Percentiles rank a stretch among this genome's conserved stretches.
Conservation (phyloP, 2,797 vertebrate genomes). For the Siniperca undulata region DNA sequence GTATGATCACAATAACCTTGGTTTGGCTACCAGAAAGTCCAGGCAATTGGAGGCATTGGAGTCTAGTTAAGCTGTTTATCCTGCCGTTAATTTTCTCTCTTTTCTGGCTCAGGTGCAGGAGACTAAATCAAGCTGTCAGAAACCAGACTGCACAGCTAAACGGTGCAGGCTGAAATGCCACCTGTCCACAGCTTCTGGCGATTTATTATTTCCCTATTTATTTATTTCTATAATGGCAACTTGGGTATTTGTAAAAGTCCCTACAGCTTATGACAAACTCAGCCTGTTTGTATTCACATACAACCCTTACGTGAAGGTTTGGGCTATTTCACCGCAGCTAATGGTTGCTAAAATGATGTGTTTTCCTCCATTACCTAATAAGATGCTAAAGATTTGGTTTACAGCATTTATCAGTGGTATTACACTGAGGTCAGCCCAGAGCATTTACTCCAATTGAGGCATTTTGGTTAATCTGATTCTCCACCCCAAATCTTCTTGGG, state of each 20-base stretch:
- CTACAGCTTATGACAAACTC: slow-evolving; percentile 38
- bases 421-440: slow-evolving; percentile 58
- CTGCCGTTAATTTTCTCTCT: slow-evolving; percentile 65
- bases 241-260: slow-evolving; percentile 66
- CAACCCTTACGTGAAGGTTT: not conserved
- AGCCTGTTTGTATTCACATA: slow-evolving; percentile 16
- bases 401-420: slow-evolving; percentile 67
- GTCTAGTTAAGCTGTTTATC: slow-evolving; percentile 67
- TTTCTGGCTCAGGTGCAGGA: slow-evolving; percentile 73
- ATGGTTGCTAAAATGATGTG: slow-evolving; percentile 42
- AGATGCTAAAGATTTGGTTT: slow-evolving; percentile 69
- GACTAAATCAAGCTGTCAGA: slow-evolving; percentile 85
- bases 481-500: slow-evolving; percentile 74
- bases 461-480: slow-evolving; percentile 81
- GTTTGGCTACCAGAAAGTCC: slow-evolving; percentile 33
- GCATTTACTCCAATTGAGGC: slow-evolving; percentile 70
- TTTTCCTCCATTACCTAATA: slow-evolving; percentile 65
- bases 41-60: slow-evolving; percentile 58
- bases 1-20: slow-evolving; percentile 38
- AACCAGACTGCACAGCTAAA: slow-evolving; percentile 81
- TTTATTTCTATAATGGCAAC: slow-evolving; percentile 75
- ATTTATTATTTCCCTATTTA: slow-evolving; percentile 76
- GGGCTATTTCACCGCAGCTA: slow-evolving; percentile 32
- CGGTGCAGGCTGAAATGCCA: slow-evolving; percentile 82
- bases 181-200: slow-evolving; percentile 78